Conservation (phyloP, 2,113 vertebrate genomes). For the Ailurus styani region DNA sequence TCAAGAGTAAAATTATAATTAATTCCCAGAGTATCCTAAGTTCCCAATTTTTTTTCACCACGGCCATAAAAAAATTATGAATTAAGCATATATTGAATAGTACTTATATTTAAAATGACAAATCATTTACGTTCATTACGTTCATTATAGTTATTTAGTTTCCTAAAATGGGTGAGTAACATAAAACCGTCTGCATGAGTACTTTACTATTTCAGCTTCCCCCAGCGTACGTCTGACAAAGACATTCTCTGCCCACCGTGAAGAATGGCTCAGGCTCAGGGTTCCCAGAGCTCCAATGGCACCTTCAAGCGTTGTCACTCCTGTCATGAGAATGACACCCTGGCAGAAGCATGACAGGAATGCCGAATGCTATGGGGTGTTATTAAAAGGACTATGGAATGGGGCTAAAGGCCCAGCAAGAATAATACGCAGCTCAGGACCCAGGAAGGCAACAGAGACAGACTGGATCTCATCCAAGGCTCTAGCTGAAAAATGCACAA, state of each 20-base stretch:
- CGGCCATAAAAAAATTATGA: neutral
- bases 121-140: neutral
- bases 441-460: neutral
- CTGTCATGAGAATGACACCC: neutral
- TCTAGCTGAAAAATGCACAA: neutral
- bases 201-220: neutral
- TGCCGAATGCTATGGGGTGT: neutral
- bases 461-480: neutral
- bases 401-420: neutral
- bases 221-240: accelerated
- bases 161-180: neutral
- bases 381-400: neutral
- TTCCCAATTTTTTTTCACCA: neutral
- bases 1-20: neutral
- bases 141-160: neutral
- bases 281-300: neutral
- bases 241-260: neutral
- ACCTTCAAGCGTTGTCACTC: neutral
- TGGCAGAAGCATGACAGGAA: neutral
- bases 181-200: neutral
- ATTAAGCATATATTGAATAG: neutral
- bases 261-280: neutral
- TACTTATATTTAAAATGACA: neutral
- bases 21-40: neutral
- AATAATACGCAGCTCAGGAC: neutral